phyloP scores from a whole-genome alignment of 2,797 vertebrate genomes.

The Sebastolobus altivelis region DNA sequence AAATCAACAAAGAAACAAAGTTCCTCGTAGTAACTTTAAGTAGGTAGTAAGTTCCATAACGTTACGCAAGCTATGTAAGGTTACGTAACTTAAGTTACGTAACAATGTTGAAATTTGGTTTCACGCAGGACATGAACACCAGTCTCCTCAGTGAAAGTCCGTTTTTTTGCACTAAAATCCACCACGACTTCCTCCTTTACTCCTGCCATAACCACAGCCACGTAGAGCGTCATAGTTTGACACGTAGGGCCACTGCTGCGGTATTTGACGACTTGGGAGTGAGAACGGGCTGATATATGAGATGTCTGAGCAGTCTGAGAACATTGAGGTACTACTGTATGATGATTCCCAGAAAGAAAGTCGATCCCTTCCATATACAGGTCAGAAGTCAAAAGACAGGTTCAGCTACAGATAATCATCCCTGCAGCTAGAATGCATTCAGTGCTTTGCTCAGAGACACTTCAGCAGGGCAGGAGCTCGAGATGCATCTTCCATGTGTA shows the following conservation, averaged over 20 bases:
- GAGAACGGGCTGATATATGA: not conserved
- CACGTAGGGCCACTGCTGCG: not conserved
- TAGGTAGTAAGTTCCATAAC: no score
- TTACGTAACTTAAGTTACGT: no score
- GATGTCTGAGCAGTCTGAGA: not conserved
- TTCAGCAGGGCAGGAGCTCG: slow-evolving; percentile 14
- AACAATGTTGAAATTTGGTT: no score
- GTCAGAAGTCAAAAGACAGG: slow-evolving; percentile 13
- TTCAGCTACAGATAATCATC: not conserved
- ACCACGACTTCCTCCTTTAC: not conserved
- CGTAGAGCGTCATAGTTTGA: not conserved
- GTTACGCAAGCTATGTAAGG: no score
- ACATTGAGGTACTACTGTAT: not conserved
- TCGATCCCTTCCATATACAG: not conserved
- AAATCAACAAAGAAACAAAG: no score
- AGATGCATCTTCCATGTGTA: slow-evolving; percentile 55
- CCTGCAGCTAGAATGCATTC: not conserved
- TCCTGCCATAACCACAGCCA: not conserved
- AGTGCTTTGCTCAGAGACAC: slow-evolving; percentile 6
- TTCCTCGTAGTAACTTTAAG: no score
- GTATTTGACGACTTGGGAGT: not conserved
- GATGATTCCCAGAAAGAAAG: not conserved
- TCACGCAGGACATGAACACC: no score
- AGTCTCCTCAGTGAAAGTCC: no score
- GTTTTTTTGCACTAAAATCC: no score